phyloP scores from a whole-genome alignment of 2,888 invertebrate genomes.

The Oxystoma pomonae region DNA sequence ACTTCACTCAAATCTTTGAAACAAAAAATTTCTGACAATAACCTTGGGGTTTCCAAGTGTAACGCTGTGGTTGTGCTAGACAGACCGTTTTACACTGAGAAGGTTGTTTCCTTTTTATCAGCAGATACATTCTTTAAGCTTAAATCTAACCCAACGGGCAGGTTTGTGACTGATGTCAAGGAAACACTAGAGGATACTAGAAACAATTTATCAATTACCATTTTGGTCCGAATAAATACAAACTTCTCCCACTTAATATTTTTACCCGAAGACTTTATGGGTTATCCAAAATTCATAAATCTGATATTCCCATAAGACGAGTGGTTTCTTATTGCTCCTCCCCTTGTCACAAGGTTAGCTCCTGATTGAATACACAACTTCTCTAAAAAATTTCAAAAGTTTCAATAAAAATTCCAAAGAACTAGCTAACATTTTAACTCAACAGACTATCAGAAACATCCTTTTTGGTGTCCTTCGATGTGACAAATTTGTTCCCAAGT shows the following conservation, averaged over 20 bases:
- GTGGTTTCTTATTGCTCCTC: neutral
- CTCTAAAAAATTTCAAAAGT: neutral
- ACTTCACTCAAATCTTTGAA: too few species aligned
- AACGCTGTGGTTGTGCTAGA: neutral
- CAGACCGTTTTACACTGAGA: neutral
- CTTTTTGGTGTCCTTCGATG: neutral
- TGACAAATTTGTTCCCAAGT: neutral
- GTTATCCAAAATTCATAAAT: neutral
- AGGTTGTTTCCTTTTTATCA: neutral
- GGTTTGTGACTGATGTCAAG: neutral
- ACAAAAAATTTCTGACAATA: neutral
- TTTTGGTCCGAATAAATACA: neutral
- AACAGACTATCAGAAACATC: neutral
- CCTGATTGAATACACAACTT: neutral
- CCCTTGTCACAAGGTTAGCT: neutral
- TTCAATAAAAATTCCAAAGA: neutral
- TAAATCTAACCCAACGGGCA: neutral
- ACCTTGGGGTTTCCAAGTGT: neutral
- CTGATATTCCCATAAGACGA: neutral
- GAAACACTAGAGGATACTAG: neutral
- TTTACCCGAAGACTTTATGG: neutral
- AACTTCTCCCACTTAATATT: neutral
- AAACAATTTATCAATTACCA: neutral
- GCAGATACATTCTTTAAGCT: neutral
- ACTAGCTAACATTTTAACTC: neutral